Percentiles rank a stretch among this genome's conserved stretches.
phyloP scores from a whole-genome alignment of 2,113 vertebrate genomes.

The rat (Rattus norvegicus) region GRCr8 NC_086024.1:36782001-36782500 shows the following conservation, averaged over 20 bases:
- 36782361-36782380: neutral
- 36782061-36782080: neutral
- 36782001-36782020: neutral
- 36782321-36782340: neutral
- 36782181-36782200: neutral
- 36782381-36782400: neutral
- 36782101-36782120: slow-evolving; percentile 40
- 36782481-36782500: neutral
- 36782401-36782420: neutral
- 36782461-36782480: neutral
- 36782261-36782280: neutral
- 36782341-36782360: slow-evolving; percentile 27
- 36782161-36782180: slow-evolving; percentile 28
- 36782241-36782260: neutral
- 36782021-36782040: neutral
- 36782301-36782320: neutral
- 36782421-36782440: neutral
- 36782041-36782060: neutral
- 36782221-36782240: neutral
- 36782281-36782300: neutral
- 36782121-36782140: slow-evolving; percentile 44
- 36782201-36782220: neutral
- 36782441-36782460: neutral
- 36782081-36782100: neutral
- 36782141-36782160: neutral